These are phyloP conservation scores for Strigops habroptila DNA, from an alignment of 2,113 vertebrate genomes.

Conservation along the genomic window DNA sequence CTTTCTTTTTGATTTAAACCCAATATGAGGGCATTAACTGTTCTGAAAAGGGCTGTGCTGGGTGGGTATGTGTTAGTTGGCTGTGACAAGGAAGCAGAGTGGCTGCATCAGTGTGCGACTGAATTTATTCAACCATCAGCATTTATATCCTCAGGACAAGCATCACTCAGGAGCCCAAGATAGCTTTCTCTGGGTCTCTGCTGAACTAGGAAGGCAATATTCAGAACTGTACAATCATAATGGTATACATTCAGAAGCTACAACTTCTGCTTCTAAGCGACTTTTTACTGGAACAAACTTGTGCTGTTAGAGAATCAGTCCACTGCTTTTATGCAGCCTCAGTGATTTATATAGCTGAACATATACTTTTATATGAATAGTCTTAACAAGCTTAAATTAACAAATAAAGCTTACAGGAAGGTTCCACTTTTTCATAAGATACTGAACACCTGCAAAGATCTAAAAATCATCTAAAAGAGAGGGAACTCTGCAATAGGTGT, in stretches of 20 bases:
- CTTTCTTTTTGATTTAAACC: neutral
- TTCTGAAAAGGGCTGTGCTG: neutral
- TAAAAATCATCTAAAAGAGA: neutral
- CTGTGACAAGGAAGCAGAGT: neutral
- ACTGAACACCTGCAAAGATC: neutral
- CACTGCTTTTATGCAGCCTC: neutral
- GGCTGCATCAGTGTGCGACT: neutral
- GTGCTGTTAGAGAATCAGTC: neutral
- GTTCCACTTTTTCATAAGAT: neutral
- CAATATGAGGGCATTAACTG: neutral
- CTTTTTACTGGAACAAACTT: neutral
- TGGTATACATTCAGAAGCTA: neutral
- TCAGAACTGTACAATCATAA: neutral
- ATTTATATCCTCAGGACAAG: neutral
- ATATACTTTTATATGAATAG: neutral
- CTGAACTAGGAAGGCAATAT: neutral
- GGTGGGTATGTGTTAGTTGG: neutral
- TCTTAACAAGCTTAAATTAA: neutral
- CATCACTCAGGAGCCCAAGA: fast-evolving
- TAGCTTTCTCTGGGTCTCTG: neutral
- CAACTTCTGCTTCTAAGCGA: neutral
- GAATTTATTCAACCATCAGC: neutral
- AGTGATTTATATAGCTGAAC: neutral
- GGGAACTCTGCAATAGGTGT: neutral
- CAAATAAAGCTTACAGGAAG: neutral